Evolutionary conservation across 2,888 invertebrate genomes (phyloP).

Genomic region (Creontiades dilutus): DNA sequence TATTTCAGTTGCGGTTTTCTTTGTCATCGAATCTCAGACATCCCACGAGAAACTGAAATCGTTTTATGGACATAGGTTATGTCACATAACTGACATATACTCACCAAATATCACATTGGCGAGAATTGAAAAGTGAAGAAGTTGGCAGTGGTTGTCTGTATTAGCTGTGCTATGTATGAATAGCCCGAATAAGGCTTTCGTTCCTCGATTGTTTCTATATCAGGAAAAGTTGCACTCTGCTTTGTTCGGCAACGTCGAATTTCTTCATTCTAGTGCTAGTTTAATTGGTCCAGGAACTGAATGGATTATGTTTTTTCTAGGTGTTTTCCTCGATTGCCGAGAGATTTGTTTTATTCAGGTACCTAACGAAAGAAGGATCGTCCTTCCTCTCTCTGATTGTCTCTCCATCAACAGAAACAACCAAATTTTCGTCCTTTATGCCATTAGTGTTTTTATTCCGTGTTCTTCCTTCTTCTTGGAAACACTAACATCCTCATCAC

Average conservation of each 20-base stretch:
- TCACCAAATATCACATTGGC: constrained; percentile 29
- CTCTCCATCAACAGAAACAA: constrained; percentile 15
- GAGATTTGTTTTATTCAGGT: constrained; percentile 42
- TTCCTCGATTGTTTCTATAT: constrained; percentile 49
- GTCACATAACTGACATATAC: constrained; percentile 26
- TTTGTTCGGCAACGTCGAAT: too few species aligned
- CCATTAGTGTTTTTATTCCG: too few species aligned
- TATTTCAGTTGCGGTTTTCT: too few species aligned
- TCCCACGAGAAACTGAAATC: too few species aligned
- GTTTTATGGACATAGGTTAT: too few species aligned
- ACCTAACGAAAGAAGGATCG: constrained; percentile 9
- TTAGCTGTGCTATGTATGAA: constrained; percentile 48
- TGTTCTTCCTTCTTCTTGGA: too few species aligned
- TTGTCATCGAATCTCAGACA: too few species aligned
- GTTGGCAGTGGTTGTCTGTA: constrained; percentile 62
- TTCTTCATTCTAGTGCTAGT: background rate
- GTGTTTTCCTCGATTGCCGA: background rate
- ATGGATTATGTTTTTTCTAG: constrained; percentile 12
- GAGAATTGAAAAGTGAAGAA: constrained; percentile 37
- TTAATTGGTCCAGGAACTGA: constrained; percentile 6
- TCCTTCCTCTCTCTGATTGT: background rate
- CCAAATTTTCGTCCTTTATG: too few species aligned
- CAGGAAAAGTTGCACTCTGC: constrained; percentile 27
- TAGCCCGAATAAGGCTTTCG: constrained; percentile 57
- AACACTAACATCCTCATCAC: too few species aligned